A percentile compares a stretch with the other conserved stretches of the same genome.
These are phyloP conservation scores for Morone chrysops DNA, from an alignment of 2,113 vertebrate species.

Conservation along the genomic window DNA sequence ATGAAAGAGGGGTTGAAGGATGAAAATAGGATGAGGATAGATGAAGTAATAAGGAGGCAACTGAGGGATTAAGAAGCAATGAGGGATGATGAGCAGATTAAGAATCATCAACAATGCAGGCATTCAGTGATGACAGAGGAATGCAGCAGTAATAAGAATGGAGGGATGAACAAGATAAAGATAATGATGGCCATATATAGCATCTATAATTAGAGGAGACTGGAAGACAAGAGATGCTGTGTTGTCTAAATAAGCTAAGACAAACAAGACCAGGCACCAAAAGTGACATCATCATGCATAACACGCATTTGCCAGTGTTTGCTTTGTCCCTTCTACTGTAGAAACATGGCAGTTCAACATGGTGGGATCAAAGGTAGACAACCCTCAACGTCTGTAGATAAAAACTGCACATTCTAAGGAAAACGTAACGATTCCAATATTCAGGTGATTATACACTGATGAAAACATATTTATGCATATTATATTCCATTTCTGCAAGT, in stretches of 20 bases:
- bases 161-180: not conserved
- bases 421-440: too few species aligned
- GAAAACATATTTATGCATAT: too few species aligned
- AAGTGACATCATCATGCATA: too few species aligned
- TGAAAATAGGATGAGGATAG: not conserved
- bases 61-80: constrained; percentile 2
- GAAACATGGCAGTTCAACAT: too few species aligned
- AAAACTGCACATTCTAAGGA: too few species aligned
- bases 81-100: not conserved
- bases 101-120: constrained; percentile 19
- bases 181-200: not conserved
- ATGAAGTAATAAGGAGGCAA: not conserved
- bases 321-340: too few species aligned
- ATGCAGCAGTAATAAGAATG: not conserved
- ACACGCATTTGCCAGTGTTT: too few species aligned
- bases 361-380: too few species aligned
- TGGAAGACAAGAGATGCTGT: not conserved
- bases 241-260: not conserved
- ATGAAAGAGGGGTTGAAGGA: not conserved
- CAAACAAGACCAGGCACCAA: too few species aligned
- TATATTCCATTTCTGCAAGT: too few species aligned
- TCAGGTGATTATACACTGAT: too few species aligned
- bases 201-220: not conserved
- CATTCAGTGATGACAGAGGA: not conserved
- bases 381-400: too few species aligned